phyloP scores from a whole-genome alignment of 2,888 invertebrate species.

The Erynnis tages region DNA sequence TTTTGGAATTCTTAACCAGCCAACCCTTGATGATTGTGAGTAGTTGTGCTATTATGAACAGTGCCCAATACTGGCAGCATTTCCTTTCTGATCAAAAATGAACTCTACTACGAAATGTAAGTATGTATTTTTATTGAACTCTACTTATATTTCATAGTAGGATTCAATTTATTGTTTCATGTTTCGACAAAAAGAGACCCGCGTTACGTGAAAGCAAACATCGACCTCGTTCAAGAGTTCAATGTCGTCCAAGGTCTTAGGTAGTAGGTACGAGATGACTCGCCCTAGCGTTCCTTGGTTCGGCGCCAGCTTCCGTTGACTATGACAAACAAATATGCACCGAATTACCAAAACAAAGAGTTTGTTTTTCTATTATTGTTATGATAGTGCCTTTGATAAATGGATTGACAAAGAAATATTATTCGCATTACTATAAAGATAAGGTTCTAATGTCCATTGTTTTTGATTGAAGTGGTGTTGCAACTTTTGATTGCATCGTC shows the following conservation, averaged over 20 bases:
- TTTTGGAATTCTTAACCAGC: too few species aligned
- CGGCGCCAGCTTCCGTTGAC: constrained; percentile 32
- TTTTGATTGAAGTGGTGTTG: neutral
- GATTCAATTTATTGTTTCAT: too few species aligned
- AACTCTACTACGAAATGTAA: too few species aligned
- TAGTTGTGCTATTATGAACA: too few species aligned
- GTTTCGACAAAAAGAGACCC: neutral
- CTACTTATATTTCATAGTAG: too few species aligned
- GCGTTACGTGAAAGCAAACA: constrained; percentile 1
- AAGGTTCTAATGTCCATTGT: neutral
- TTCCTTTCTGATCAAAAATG: too few species aligned
- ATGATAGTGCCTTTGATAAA: neutral
- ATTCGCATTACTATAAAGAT: neutral
- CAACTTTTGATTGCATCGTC: neutral
- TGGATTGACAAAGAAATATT: neutral
- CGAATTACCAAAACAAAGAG: neutral
- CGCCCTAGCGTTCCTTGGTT: constrained; percentile 30
- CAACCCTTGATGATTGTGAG: too few species aligned
- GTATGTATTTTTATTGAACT: too few species aligned
- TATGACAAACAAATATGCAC: constrained; percentile 3
- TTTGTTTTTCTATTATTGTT: neutral
- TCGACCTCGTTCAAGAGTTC: constrained; percentile 43
- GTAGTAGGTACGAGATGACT: constrained; percentile 45
- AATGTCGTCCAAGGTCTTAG: constrained; percentile 55
- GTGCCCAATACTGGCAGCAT: too few species aligned